These are phyloP conservation scores for Caranx ignobilis DNA, from an alignment of 2,113 vertebrate species.

Conservation along the genomic window DNA sequence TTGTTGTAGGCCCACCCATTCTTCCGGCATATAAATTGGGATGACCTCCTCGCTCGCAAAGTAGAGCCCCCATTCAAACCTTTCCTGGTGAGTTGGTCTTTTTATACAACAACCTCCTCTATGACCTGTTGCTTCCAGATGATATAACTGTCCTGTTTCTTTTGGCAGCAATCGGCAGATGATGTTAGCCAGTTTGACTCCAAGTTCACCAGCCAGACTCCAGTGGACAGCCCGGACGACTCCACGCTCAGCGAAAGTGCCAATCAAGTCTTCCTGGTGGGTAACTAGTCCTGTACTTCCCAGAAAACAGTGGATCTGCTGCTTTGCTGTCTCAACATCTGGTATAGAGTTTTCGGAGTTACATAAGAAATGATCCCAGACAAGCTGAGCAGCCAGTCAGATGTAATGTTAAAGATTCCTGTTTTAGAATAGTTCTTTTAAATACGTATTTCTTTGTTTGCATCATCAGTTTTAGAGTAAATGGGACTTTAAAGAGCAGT, in stretches of 20 bases:
- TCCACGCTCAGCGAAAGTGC: constrained; percentile 99
- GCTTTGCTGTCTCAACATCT: constrained; percentile 5
- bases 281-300: constrained; percentile 27
- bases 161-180: constrained; percentile 95
- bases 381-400: not conserved
- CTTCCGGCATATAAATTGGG: constrained; percentile 98
- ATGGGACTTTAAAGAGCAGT: not conserved
- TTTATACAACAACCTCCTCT: not conserved
- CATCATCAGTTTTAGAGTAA: not conserved
- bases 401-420: not conserved
- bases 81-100: constrained; percentile 88
- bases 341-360: not conserved
- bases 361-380: not conserved
- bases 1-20: constrained; percentile 90
- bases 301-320: not conserved
- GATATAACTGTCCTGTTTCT: constrained; percentile 7
- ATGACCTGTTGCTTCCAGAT: not conserved
- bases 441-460: not conserved
- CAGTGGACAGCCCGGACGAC: constrained; percentile 98
- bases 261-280: constrained; percentile 99
- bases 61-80: constrained; percentile 98
- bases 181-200: constrained; percentile 99
- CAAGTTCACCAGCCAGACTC: constrained; percentile 99
- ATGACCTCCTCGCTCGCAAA: constrained; percentile 95
- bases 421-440: not conserved